Evolutionary conservation across 2,888 invertebrate species (phyloP), one percentile per base, ranked within the genome.

Genomic region (Halictus ligatus): DNA sequence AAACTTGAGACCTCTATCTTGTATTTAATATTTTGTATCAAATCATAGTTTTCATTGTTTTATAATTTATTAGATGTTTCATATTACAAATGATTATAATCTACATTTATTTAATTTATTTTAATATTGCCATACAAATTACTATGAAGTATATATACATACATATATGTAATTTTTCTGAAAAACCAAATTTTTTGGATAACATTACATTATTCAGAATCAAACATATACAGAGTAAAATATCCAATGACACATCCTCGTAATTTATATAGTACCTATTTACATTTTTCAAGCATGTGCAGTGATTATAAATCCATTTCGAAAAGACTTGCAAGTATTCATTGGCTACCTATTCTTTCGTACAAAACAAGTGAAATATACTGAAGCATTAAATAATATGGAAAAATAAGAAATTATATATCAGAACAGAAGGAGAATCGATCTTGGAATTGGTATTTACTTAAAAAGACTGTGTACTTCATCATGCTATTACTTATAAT

Each of bases 371-470:
- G 1, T 29, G 46, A 67, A 75, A 46, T 18, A 43, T 75, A 25
- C 25, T 43, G 0, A 43, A 69, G 35, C 43, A 80, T 35, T 60
- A 18, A 35, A n/a, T 43, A 58, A 79, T 13, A 76, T 18, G 25
- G 48, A 35, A 15, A 13, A 18, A 72, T 48, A 75, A n/a, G 21
- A 64, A 54, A 71, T 60, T 35, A 46, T 13, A 46, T 13, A 54
- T 54, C 12, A 29, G 71, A 73, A 75, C 50, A 48, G 43, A 40
- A 75, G 46, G 8, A 78, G 43, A 43, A 43, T 71, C 43, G 5
- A 71, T 79, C 48, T 78, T 75, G 87, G 87, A 88, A 87, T 88
- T 88, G 84, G 84, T 80, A 80, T 82, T 80, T 80, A 78, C 75
- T 83, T 81, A 50, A 84, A 73, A 88, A 88, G 87, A 84, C 88